Base-by-base conservation (phyloP, 2,888 invertebrate genomes). In the Aleiodes testaceus region DNA sequence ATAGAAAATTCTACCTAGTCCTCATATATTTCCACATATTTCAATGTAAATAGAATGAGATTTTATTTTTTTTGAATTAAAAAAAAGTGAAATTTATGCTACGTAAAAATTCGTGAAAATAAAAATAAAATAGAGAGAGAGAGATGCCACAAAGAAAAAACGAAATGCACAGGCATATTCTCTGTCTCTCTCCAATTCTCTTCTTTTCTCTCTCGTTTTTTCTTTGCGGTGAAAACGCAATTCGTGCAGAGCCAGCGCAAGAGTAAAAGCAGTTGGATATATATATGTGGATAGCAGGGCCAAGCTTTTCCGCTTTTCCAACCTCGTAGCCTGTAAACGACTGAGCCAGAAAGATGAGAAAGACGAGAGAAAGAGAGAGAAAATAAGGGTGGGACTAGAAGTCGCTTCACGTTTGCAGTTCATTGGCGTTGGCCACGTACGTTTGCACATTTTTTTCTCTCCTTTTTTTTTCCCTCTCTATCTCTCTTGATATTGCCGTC, bases 401-500 rank as follows among this genome's bases (percentile, higher is more conserved):
- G 77, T 78, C 78, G 72, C 72, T 77, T 74, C 77, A 74, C 77
- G 76, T 77, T 77, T 78, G 76, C 76, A 73, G 75, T 74, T 78
- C 75, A 74, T 77, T 74, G 76, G 73, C 78, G 73, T 77, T 75
- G 72, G 78, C 72, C 76, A 78, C 79, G 81, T 78, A 79, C 74
- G 61, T 79, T 81, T 79, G 76, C 78, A 78, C 80, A 75, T 69
- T 69, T 69, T 66, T 55, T 42, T 74, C 53, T 26, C 16, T 26
- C 53, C 14, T 65, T 47, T 65, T 59, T 47, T 9, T 16, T 11
- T 16, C 12, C 47, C 36, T 47, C 47, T 66, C 59, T 53, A 50
- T 61, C 30, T 61, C 49, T 11, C 47, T 30, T 14, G 70, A 20
- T 65, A 49, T 47, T 45, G 18, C 14, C 59, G 44, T 42, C 11